Evolutionary conservation across 1,140 invertebrate species (phyloP).

Genomic region (Drosophila jambulina): DNA sequence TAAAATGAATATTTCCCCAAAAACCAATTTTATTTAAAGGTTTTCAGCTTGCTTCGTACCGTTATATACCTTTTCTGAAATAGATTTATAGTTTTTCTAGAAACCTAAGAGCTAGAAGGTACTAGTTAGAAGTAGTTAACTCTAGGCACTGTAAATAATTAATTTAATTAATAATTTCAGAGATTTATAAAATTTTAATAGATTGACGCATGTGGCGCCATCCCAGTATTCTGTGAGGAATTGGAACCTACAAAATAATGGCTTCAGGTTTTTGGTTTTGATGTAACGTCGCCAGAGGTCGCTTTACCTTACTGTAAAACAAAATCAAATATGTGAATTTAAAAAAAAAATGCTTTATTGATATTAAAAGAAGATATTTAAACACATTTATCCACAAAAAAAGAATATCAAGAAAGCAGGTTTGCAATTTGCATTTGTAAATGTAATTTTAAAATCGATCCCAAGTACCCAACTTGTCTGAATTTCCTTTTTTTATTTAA

Average conservation of each 20-base stretch:
- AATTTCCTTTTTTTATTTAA: no score
- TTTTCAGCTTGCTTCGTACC: no score
- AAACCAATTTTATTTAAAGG: no score
- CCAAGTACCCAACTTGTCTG: no score
- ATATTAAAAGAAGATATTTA: neutral
- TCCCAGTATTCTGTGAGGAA: neutral
- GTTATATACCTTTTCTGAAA: no score
- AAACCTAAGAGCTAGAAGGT: neutral
- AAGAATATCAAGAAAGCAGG: no score
- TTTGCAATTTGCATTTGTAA: no score
- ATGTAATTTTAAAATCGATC: no score
- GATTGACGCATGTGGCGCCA: neutral
- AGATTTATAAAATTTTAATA: neutral
- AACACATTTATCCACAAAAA: no score
- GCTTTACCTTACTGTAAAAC: neutral
- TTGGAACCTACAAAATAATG: conserved; percentile 1
- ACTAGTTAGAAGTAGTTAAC: neutral
- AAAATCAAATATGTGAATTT: neutral
- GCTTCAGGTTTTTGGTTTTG: neutral
- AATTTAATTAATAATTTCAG: neutral
- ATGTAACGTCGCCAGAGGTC: neutral
- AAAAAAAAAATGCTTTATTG: neutral
- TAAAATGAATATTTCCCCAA: no score
- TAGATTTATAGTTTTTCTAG: no score
- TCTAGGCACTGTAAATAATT: neutral